Base-by-base conservation (phyloP, 2,888 invertebrate genomes). In the Eupithecia vulgata region DNA sequence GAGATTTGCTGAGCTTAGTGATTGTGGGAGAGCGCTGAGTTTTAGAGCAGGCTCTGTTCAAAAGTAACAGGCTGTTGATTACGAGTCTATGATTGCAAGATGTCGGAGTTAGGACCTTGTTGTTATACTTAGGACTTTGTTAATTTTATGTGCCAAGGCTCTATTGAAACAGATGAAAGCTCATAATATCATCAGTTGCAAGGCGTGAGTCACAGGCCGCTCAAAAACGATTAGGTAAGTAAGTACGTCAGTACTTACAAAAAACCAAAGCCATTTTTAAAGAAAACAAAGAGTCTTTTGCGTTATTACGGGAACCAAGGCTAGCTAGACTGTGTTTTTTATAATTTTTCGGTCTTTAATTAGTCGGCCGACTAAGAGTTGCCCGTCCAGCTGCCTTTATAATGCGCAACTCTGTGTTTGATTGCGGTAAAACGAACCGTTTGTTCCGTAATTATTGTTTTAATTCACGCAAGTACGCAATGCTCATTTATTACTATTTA, bases 341-440 rank as follows among this genome's bases (percentile, higher is more conserved):
- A 57, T 13, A 34, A 34, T 35, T 34, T 17, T 30, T 17, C 17
- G 8, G 21, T 30, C 1, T 62, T 8, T n/a, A 8, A 67, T 35
- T 12, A 37, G 30, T 71, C 37, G 62, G 34, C 52, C 68, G 66
- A 74, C 57, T 48, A 57, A 68, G 70, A 72, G 72, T 75, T 75
- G 68, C 25, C 25, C 13, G 72, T 75, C 12, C 61, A 37, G 13
- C n/a, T n/a, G 30, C 17, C 17, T 64, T 40, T 12, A 89, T 90
- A 91, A 91, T 89, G 87, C 88, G 88, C 90, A 89, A 87, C 85
- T 85, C 86, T 94, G 94, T 87, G 87, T 89, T 89, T 94, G 94
- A 93, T 89, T 93, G 94, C 93, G 94, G 94, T 91, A 78, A 74
- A 78, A 79, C 76, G 74, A 78, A 85, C 83, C 84, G 83, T 80